Conservation (phyloP, 2,888 invertebrate species). For the Tethea ocularis region DNA sequence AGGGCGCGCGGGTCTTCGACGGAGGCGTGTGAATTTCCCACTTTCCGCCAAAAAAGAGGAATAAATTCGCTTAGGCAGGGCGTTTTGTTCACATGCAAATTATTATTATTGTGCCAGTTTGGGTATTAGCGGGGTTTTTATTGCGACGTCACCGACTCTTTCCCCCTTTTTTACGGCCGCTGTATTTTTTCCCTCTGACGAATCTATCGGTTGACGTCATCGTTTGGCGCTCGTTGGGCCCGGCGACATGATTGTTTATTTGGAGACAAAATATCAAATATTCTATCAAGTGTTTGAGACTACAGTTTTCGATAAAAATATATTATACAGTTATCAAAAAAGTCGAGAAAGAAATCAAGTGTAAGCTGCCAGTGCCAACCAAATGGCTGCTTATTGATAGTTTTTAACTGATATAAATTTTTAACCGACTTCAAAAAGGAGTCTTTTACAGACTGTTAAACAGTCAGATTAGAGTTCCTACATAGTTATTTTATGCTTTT, state of each 20-base stretch:
- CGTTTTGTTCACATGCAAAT: conserved; percentile 68
- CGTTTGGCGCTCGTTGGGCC: conserved; percentile 20
- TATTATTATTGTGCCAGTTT: conserved; percentile 67
- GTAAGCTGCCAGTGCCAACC: no score
- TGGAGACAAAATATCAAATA: neutral
- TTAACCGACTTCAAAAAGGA: no score
- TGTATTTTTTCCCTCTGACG: conserved; percentile 34
- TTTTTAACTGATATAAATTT: no score
- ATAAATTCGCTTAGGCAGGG: conserved; percentile 54
- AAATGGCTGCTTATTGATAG: no score
- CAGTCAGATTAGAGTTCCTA: no score
- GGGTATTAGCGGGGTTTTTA: conserved; percentile 62
- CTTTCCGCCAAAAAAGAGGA: conserved; percentile 42
- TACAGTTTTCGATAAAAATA: conserved; percentile 10
- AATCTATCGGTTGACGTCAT: conserved; percentile 34
- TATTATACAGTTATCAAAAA: no score
- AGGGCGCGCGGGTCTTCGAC: conserved; percentile 27
- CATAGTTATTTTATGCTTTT: no score
- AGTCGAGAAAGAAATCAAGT: no score
- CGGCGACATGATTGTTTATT: conserved; percentile 7
- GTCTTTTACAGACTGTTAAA: no score
- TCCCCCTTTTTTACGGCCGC: conserved; percentile 37
- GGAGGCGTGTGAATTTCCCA: conserved; percentile 49
- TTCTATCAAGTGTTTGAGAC: neutral
- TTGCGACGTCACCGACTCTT: conserved; percentile 39